Conservation (phyloP, 2,888 invertebrate species). For the Erebia ligea region DNA sequence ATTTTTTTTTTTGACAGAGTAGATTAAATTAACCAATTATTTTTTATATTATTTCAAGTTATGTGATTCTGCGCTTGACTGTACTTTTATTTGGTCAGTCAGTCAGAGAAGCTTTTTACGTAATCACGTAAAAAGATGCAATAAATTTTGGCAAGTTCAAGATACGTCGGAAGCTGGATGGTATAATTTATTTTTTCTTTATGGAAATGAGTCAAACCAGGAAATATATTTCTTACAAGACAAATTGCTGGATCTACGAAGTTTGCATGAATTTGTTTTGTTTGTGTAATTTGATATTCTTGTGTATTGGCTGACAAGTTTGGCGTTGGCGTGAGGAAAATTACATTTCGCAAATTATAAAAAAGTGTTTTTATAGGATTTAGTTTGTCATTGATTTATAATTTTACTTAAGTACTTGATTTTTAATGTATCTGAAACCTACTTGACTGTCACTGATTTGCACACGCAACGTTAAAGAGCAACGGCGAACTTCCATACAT, state of each 20-base stretch:
- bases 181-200: constrained; percentile 39
- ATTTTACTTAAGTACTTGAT: no score
- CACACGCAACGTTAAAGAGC: no score
- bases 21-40: no score
- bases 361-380: no score
- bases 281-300: constrained; percentile 15
- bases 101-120: not conserved
- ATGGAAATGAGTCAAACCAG: constrained; percentile 36
- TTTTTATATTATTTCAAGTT: no score
- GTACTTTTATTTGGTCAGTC: constrained; percentile 1
- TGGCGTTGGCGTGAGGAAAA: not conserved
- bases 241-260: constrained; percentile 22
- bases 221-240: constrained; percentile 31
- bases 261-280: constrained; percentile 21
- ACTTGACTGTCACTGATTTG: no score
- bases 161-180: constrained; percentile 39
- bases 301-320: constrained; percentile 4
- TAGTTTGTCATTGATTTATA: no score
- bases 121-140: constrained; percentile 10
- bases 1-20: no score
- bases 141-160: constrained; percentile 18
- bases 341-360: not conserved
- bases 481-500: no score
- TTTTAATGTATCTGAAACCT: no score
- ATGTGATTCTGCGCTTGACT: not conserved